A percentile compares a stretch with the other conserved stretches of the same genome.
Conservation (phyloP, 2,888 invertebrate genomes). For the Melieria picta region DNA sequence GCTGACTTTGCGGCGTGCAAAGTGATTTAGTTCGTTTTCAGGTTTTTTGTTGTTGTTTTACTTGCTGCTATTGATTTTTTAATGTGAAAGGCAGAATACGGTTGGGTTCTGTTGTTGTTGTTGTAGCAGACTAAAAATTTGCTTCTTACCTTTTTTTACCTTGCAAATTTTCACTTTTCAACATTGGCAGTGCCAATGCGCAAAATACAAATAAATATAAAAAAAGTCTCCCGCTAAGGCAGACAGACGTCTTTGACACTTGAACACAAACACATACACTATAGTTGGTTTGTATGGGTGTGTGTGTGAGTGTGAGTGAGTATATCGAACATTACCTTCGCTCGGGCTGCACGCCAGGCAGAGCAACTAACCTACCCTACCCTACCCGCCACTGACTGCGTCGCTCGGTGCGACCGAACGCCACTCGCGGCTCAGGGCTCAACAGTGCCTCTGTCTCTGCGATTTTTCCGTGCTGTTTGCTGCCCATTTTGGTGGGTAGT, state of each 20-base stretch:
- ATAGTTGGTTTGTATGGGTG: not conserved
- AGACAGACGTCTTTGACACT: conserved; percentile 31
- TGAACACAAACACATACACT: not conserved
- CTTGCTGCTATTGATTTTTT: too few relatives aligned
- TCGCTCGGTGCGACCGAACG: not conserved
- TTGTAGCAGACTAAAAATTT: too few relatives aligned
- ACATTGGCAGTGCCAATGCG: not conserved
- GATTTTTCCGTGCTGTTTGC: conserved; percentile 13
- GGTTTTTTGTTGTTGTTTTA: too few relatives aligned
- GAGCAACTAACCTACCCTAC: conserved; percentile 31
- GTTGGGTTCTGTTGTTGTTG: too few relatives aligned
- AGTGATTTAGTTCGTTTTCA: too few relatives aligned
- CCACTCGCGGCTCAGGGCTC: not conserved
- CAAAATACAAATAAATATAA: conserved; percentile 15
- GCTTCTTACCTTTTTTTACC: not conserved
- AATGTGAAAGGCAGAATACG: too few relatives aligned
- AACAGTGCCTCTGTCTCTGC: conserved; percentile 22
- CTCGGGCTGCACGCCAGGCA: conserved; percentile 8
- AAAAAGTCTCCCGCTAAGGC: conserved; percentile 38
- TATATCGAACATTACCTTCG: too few relatives aligned
- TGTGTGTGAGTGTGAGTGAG: not conserved
- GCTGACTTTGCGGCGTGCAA: too few relatives aligned
- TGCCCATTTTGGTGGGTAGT: not conserved
- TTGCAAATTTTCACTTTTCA: conserved; percentile 27
- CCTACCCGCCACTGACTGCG: not conserved